phyloP scores from a whole-genome alignment of 1,140 invertebrate species.

The Lasioglossum baleicum region DNA sequence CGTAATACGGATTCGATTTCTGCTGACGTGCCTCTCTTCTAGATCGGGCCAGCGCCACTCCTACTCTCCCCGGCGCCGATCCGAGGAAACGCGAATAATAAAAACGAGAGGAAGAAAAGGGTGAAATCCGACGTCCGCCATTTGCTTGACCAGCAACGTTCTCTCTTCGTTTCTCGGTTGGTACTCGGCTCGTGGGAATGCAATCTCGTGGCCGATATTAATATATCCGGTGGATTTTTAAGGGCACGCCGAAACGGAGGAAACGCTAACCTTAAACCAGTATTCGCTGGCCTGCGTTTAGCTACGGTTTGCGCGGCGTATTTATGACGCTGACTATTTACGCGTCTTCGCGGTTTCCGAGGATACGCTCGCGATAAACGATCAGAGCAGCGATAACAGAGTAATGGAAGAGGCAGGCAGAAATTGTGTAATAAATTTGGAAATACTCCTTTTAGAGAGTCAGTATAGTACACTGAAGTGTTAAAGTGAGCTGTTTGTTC shows the following conservation, averaged over 20 bases:
- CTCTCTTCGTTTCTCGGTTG: no score
- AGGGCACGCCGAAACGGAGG: slow-evolving; percentile 24
- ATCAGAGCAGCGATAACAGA: no score
- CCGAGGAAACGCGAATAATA: no score
- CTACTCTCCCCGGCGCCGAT: no score
- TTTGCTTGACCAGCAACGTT: not conserved
- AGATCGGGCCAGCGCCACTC: not conserved
- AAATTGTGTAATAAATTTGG: no score
- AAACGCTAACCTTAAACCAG: slow-evolving; percentile 27
- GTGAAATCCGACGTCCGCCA: not conserved
- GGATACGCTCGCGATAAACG: not conserved
- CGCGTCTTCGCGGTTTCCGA: not conserved
- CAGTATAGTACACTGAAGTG: no score
- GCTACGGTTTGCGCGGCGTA: not conserved
- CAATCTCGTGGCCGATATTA: slow-evolving; percentile 35
- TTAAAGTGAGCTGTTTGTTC: no score
- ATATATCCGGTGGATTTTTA: slow-evolving; percentile 46
- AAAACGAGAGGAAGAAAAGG: no score
- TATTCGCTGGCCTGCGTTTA: not conserved
- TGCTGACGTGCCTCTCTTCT: slow-evolving; percentile 22
- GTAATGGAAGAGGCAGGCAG: no score
- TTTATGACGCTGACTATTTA: not conserved
- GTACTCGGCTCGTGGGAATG: slow-evolving; percentile 26
- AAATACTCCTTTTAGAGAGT: no score
- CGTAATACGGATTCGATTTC: not conserved